Evolutionary conservation across 1,140 invertebrate genomes (phyloP).

Genomic region (Dinoponera quadriceps): DNA sequence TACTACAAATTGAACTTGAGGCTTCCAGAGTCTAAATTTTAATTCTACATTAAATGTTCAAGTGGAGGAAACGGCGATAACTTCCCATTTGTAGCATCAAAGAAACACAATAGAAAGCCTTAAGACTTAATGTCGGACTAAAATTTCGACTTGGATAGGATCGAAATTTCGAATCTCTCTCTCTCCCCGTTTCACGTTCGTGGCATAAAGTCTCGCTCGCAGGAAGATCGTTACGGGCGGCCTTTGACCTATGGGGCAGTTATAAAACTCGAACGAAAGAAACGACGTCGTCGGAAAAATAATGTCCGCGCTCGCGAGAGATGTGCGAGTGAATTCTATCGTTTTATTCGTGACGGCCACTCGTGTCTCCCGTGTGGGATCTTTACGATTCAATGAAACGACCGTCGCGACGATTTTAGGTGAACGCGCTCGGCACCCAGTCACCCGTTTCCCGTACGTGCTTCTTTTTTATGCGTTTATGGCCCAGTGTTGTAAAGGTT

Average conservation of each 20-base stretch:
- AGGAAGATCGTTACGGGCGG: not conserved
- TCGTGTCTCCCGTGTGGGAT: slow-evolving; percentile 42
- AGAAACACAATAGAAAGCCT: too few species aligned
- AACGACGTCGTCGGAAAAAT: not conserved
- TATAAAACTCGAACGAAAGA: slow-evolving; percentile 19
- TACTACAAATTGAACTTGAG: too few species aligned
- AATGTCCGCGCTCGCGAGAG: not conserved
- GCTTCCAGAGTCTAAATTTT: too few species aligned
- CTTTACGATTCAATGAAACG: slow-evolving; percentile 67
- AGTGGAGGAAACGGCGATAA: too few species aligned
- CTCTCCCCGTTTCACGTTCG: not conserved
- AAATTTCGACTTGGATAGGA: too few species aligned
- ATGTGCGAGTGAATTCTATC: slow-evolving; percentile 9
- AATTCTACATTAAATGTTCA: too few species aligned
- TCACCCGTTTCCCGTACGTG: slow-evolving; percentile 28
- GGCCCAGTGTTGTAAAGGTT: slow-evolving; percentile 65
- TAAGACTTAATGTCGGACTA: too few species aligned
- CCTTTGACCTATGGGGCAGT: not conserved
- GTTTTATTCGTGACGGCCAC: slow-evolving; percentile 24
- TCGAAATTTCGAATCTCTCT: too few species aligned
- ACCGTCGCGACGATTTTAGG: slow-evolving; percentile 43
- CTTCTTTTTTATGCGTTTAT: slow-evolving; percentile 69
- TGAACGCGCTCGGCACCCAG: slow-evolving; percentile 22
- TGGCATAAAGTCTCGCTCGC: not conserved
- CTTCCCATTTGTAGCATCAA: too few species aligned